Conservation (phyloP, 2,113 vertebrate species). For the Xiphophorus hellerii region DNA sequence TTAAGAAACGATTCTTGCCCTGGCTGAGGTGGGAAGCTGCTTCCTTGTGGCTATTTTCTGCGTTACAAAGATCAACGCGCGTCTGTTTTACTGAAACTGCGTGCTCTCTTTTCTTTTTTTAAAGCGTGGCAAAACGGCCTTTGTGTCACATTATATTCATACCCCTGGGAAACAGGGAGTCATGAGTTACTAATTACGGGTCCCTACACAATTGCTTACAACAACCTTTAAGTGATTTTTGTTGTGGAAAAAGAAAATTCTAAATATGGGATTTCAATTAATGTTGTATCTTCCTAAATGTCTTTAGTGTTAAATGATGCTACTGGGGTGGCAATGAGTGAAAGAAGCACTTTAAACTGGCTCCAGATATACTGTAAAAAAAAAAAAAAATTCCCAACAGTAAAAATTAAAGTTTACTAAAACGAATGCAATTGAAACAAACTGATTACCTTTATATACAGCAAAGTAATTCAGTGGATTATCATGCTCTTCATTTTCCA, state of each 20-base stretch:
- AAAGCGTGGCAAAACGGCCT: background rate
- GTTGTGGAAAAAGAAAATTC: background rate
- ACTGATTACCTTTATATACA: no score
- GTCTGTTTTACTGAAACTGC: background rate
- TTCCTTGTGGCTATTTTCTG: background rate
- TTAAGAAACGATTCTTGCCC: background rate
- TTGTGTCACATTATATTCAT: background rate
- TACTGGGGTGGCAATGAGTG: no score
- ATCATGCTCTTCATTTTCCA: no score
- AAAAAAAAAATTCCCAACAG: background rate
- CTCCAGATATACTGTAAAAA: no score
- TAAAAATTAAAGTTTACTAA: background rate
- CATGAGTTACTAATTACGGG: background rate
- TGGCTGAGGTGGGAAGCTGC: background rate
- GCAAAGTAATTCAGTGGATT: no score
- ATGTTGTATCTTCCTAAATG: no score
- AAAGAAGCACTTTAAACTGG: background rate
- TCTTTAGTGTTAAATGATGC: background rate
- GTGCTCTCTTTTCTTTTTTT: background rate
- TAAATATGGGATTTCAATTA: background rate
- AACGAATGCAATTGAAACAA: no score
- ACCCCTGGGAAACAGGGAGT: background rate
- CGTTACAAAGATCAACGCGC: background rate
- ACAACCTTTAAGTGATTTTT: background rate
- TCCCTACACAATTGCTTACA: background rate